Evolutionary conservation across 2,113 vertebrate genomes (phyloP), one percentile per base, ranked within the genome.

Genomic region (Myotis lucifugus): DNA sequence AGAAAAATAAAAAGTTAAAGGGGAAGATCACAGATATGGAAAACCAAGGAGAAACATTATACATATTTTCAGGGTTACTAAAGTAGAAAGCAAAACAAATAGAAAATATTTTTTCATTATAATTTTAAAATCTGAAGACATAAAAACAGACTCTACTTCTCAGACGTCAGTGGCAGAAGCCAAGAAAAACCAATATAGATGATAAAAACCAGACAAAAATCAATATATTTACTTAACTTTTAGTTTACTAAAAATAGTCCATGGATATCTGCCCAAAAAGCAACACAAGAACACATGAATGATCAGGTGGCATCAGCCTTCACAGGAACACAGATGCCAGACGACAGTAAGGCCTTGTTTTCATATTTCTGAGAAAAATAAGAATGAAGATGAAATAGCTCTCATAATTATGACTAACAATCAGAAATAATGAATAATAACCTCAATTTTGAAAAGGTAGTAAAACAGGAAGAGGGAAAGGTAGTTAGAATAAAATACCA

Each of bases 21-120:
- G 54, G 61, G 23, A 96, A 69, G 42, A 48, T 14, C 15, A 81
- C 10, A 66, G 37, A 59, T 27, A 40, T 0, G 4, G 25, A 86
- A 96, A 85, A 52, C n/a, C 40, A 72, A 74, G 9, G 11, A 18
- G 29, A 93, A 84, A 70, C 1, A 61, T 42, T 32, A 78, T 34
- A 64, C 6, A 34, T 85, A 95, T 34, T 88, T 67, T 72, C 50
- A 61, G 10, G 2, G 10, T 8, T 56, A 86, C 37, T 37, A 85
- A 93, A 86, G 17, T 83, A 85, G 25, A 67, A 17, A 92, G 50
- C 40, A 69, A 52, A 88, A 89, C 18, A n/a, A 88, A 91, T 10
- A 34, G 15, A 48, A 74, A 56, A 74, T 61, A 52, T 8, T 34
- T 7, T 50, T 27, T 64, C 74, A 88, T 67, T 50, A 67, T 27